Evolutionary conservation across 2,888 invertebrate genomes (phyloP).

Genomic region (Sepioteuthis lessoniana): DNA sequence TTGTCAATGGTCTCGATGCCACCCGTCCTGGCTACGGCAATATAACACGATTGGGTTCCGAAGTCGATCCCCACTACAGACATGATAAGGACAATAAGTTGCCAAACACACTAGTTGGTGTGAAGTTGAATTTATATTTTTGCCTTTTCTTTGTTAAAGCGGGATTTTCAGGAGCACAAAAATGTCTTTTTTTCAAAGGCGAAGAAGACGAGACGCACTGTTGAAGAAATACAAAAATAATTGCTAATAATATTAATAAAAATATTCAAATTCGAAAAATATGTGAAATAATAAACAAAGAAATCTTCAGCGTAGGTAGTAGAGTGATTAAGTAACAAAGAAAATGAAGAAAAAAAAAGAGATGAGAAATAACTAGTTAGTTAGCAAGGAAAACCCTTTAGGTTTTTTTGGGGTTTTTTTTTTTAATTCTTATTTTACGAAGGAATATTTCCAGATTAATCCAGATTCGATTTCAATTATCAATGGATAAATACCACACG

Average conservation of each 20-base stretch:
- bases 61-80: constrained; percentile 94
- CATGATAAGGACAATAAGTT: constrained; percentile 62
- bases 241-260: too few relatives aligned
- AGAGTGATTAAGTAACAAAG: neutral
- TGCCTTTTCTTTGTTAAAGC: too few relatives aligned
- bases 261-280: neutral
- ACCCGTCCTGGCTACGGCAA: constrained; percentile 97
- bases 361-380: neutral
- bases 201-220: neutral
- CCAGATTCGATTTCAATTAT: neutral
- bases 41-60: constrained; percentile 97
- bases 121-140: too few relatives aligned
- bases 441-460: neutral
- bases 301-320: neutral
- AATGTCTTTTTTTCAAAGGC: neutral
- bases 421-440: neutral
- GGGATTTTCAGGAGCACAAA: neutral
- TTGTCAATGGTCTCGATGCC: constrained; percentile 99
- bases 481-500: neutral
- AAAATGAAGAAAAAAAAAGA: neutral
- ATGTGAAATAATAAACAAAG: neutral
- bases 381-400: neutral
- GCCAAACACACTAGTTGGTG: neutral
- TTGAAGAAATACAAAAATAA: neutral
- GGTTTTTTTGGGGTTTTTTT: neutral